Evolutionary conservation across 1,140 invertebrate genomes (phyloP), one percentile per base, ranked within the genome.

Genomic region (Aphelenchoides fujianensis): DNA sequence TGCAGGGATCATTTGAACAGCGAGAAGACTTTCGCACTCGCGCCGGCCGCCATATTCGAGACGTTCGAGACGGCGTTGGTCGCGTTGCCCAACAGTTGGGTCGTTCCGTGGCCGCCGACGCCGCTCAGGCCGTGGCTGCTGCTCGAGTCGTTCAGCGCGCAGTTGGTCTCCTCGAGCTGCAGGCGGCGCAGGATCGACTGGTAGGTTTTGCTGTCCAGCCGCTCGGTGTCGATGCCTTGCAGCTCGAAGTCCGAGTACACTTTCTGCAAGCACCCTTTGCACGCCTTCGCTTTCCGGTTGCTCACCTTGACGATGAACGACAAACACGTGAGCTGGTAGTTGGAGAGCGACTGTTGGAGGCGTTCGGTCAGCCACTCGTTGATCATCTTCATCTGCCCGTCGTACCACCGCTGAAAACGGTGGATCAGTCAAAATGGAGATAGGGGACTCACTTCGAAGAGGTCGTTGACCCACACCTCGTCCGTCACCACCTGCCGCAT

Each of bases 161-260:
- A 82, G 63, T 84, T 94, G 57, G 94, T 93, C 87, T 97, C 94
- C 86, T 97, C 94, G 16, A 96, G 93, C 86, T 95, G 91, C 90
- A 99, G 92, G 78, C 96, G 89, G 79, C 91, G 90, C 68, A 90
- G 90, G 79, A 98, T 91, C 57, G 90, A 91, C 86, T 96, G 92
- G 89, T 98, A 98, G 79, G 90, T 91, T 88, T 96, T 96, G 54
- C 91, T 93, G 87, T 97, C 95, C n/a, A 99, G 87, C 86, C 94
- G 93, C 84, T 98, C 94, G 83, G 98, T 95, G 85, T 94, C 92
- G 23, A 98, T 94, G 71, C 96, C 95, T 88, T 98, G 95, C 66
- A 98, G 89, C 87, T 98, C 95, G 87, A 98, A 98, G 86, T 98
- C 95, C 27, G 93, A 93, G 87, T 96, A 97, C 82, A 97, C 90